Base-by-base conservation (phyloP, 2,888 invertebrate genomes). In the Cerastoderma edule region DNA sequence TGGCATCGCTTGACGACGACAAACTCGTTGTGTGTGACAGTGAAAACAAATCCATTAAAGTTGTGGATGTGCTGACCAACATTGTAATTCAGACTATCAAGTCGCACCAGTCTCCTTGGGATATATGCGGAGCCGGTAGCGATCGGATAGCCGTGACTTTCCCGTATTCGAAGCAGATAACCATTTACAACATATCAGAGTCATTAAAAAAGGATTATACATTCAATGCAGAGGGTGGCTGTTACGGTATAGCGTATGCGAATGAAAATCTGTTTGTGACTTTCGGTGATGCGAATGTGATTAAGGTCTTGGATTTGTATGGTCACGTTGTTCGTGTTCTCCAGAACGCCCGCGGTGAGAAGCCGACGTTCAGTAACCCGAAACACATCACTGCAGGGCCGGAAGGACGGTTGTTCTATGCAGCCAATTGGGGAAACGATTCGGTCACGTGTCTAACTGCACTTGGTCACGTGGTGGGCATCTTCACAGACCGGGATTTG, bases 331-430 rank as follows among this genome's bases (percentile, higher is more conserved):
- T 60, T 13, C 60, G 60, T 22, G 39, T 39, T 60, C 35, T 60
- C 27, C 60, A 60, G 27, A 60, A 60, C 39, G 33, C 33, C 22
- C 35, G 60, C 22, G 60, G 60, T 13, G 60, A 60, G 39, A 60
- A 60, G 22, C 39, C 39, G 22, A 60, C 39, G 16, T 60, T 60
- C 22, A 60, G 27, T 39, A n/a, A 22, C 19, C 60, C 60, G 0
- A 60, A 60, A 60, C 60, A 60, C 39, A 60, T 60, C 5, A 60
- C 60, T 24, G 39, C 60, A 24, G 39, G 60, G 6, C 60, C 60
- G 6, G 60, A 60, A 39, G 60, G 60, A 24, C n/a, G 60, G 19
- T 27, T 60, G 39, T 60, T 60, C 27, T 60, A 60, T 22, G 60
- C 39, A 10, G 32, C 60, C 5, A 60, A 60, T 19, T 60, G 39